Conservation (phyloP, 2,888 invertebrate genomes). For the Ecdyonurus torrentis region DNA sequence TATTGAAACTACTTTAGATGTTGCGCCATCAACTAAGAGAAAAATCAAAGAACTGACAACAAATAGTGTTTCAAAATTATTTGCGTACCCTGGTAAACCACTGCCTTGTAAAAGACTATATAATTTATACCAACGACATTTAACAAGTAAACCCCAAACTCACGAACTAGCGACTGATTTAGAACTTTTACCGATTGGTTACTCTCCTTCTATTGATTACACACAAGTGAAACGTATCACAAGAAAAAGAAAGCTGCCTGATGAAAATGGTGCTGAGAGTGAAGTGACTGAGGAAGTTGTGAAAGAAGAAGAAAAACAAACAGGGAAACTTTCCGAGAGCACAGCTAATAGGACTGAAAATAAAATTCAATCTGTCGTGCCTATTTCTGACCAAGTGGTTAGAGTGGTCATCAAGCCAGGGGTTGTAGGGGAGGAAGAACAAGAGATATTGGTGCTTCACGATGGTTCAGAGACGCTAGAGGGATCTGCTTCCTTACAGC, state of each 20-base stretch:
- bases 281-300: neutral
- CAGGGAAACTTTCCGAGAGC: no score
- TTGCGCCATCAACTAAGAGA: conserved; percentile 11
- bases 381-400: neutral
- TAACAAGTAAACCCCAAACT: neutral
- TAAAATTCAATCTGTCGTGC: neutral
- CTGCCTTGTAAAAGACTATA: neutral
- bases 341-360: no score
- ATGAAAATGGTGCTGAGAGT: neutral
- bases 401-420: neutral
- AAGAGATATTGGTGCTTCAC: neutral
- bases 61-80: conserved; percentile 7
- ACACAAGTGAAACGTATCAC: neutral
- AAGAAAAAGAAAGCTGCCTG: neutral
- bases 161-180: neutral
- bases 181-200: neutral
- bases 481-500: neutral
- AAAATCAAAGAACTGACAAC: conserved; percentile 5
- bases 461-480: neutral
- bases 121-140: neutral
- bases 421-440: neutral
- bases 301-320: neutral
- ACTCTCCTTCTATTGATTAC: neutral
- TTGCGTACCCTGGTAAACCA: neutral
- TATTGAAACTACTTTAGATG: conserved; percentile 9